Conservation (phyloP, 1,140 invertebrate species). For the Tenebrio molitor region DNA sequence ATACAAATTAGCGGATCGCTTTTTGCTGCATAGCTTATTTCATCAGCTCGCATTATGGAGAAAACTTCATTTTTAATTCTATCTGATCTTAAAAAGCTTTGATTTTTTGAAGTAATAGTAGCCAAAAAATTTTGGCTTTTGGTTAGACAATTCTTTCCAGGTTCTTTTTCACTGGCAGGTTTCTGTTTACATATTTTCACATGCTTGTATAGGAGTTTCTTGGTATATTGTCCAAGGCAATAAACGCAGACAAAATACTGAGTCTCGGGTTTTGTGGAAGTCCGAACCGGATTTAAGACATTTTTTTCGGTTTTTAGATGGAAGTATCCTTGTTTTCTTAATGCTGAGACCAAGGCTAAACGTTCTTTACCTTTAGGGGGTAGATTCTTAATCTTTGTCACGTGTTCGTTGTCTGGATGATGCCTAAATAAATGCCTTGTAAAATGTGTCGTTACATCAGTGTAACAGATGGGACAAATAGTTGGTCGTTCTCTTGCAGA, state of each 20-base stretch:
- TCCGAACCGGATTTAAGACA: slow-evolving; percentile 49
- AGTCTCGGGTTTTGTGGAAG: slow-evolving; percentile 40
- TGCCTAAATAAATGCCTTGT: slow-evolving; percentile 4
- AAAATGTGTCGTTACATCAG: background rate
- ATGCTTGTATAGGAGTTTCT: slow-evolving; percentile 44
- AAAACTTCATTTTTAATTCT: slow-evolving; percentile 52
- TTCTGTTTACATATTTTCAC: slow-evolving; percentile 47
- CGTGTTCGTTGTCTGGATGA: background rate
- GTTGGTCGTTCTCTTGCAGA: slow-evolving; percentile 39
- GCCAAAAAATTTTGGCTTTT: slow-evolving; percentile 39
- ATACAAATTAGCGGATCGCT: slow-evolving; percentile 51
- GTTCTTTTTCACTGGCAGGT: slow-evolving; percentile 15
- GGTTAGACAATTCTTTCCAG: slow-evolving; percentile 42
- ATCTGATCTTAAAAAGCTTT: slow-evolving; percentile 18
- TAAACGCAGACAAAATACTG: slow-evolving; percentile 42
- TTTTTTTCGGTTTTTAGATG: slow-evolving; percentile 50
- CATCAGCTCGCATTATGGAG: slow-evolving; percentile 48
- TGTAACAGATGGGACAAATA: slow-evolving; percentile 18
- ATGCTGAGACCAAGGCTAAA: slow-evolving; percentile 28
- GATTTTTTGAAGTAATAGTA: background rate
- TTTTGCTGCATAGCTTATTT: slow-evolving; percentile 51
- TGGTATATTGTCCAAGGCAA: slow-evolving; percentile 41
- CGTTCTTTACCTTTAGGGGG: slow-evolving; percentile 3
- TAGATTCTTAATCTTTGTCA: background rate
- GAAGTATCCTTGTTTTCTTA: slow-evolving; percentile 53